A percentile compares a stretch with the other conserved stretches of the same genome.
phyloP scores from a whole-genome alignment of 1,140 invertebrate species.

The Araneus ventricosus region DNA sequence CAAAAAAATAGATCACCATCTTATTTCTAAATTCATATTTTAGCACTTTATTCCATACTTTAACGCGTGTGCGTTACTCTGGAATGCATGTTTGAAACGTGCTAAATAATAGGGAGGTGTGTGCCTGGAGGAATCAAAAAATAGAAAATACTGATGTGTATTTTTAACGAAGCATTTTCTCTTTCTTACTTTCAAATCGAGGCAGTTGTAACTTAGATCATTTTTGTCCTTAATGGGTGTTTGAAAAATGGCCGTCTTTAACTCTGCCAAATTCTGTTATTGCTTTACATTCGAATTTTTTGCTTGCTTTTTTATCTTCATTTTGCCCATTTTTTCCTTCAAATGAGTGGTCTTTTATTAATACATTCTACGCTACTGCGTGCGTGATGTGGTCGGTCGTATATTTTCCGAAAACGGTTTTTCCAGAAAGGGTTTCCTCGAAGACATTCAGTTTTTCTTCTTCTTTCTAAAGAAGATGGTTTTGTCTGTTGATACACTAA shows the following conservation, averaged over 20 bases:
- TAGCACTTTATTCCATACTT: neutral
- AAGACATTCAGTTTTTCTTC: neutral
- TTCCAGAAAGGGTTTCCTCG: neutral
- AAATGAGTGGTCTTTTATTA: constrained; percentile 53
- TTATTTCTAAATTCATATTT: neutral
- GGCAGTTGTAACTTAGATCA: neutral
- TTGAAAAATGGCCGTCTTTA: constrained; percentile 44
- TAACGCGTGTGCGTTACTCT: neutral
- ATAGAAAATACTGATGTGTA: neutral
- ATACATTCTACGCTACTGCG: constrained; percentile 25
- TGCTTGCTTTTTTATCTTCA: neutral
- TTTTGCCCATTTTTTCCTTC: neutral
- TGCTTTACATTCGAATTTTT: neutral
- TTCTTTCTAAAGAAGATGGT: neutral
- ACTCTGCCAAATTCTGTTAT: constrained; percentile 46
- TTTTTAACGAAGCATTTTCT: neutral
- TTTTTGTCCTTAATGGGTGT: neutral
- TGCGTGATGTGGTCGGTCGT: neutral
- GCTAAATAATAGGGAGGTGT: neutral
- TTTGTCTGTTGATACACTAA: neutral
- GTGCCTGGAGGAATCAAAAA: neutral
- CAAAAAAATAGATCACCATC: neutral
- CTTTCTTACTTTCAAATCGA: neutral
- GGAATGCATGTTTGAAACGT: neutral
- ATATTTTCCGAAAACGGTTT: neutral